These are phyloP conservation scores for Trichonephila clavipes DNA, from an alignment of 1,140 invertebrate genomes.

Conservation along the genomic window DNA sequence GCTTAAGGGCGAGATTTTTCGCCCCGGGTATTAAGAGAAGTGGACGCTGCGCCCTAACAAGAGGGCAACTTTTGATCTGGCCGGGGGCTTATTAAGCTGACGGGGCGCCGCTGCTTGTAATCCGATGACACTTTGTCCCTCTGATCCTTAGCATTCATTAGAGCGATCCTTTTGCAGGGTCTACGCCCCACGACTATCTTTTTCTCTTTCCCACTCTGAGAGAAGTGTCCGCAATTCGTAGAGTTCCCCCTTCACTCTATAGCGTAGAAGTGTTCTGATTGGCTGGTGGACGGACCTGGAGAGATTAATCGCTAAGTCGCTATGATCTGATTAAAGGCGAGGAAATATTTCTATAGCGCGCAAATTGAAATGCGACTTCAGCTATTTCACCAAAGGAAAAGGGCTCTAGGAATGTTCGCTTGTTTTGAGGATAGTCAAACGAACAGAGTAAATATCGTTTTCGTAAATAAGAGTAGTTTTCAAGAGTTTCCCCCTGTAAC, in stretches of 20 bases:
- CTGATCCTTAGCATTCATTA: slow-evolving; percentile 71
- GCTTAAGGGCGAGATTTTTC: slow-evolving; percentile 41
- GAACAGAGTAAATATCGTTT: too few relatives aligned
- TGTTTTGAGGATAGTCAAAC: background rate
- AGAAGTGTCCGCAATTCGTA: slow-evolving; percentile 30
- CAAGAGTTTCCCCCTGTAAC: too few relatives aligned
- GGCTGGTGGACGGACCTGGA: slow-evolving; percentile 21
- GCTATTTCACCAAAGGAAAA: background rate
- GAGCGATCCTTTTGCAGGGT: slow-evolving; percentile 21
- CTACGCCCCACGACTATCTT: background rate
- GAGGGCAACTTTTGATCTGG: slow-evolving; percentile 66
- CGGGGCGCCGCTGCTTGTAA: slow-evolving; percentile 46
- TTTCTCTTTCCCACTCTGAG: background rate
- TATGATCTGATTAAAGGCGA: slow-evolving; percentile 39
- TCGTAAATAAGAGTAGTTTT: too few relatives aligned
- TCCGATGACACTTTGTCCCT: slow-evolving; percentile 64
- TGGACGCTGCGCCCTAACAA: slow-evolving; percentile 62
- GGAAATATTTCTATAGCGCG: background rate
- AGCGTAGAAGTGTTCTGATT: slow-evolving; percentile 1
- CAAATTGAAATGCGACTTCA: background rate
- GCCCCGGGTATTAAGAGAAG: slow-evolving; percentile 54
- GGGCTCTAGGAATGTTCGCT: background rate
- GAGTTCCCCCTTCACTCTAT: background rate
- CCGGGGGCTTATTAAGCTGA: slow-evolving; percentile 69
- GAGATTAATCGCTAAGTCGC: slow-evolving; percentile 49